Conservation (phyloP, 2,797 vertebrate species). For the Clamator glandarius region DNA sequence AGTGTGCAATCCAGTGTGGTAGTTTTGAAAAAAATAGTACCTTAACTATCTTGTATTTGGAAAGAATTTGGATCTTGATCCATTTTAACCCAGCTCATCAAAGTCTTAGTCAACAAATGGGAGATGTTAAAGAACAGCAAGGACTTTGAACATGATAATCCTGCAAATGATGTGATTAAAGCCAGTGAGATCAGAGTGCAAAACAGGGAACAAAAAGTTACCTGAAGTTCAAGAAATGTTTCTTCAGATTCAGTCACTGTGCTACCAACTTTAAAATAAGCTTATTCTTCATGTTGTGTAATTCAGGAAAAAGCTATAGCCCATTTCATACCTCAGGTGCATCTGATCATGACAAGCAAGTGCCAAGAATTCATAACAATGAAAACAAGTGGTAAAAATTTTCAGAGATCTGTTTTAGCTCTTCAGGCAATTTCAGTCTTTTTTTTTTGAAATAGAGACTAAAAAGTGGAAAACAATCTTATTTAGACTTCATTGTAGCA, state of each 20-base stretch:
- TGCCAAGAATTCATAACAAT: neutral
- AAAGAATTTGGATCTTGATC: neutral
- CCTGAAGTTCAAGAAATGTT: neutral
- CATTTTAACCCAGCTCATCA: neutral
- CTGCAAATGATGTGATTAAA: neutral
- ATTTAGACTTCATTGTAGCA: neutral
- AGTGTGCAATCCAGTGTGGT: neutral
- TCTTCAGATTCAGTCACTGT: neutral
- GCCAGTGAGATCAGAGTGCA: neutral
- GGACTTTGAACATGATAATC: neutral
- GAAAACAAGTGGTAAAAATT: neutral
- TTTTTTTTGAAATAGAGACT: neutral
- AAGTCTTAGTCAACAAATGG: neutral
- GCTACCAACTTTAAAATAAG: neutral
- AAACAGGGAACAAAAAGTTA: neutral
- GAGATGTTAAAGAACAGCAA: neutral
- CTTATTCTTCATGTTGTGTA: neutral
- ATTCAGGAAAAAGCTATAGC: neutral
- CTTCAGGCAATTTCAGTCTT: neutral
- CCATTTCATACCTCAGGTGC: neutral
- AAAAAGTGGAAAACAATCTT: neutral
- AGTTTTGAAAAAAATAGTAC: neutral
- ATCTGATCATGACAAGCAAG: neutral
- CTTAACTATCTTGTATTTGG: neutral
- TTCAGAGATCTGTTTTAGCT: neutral